Evolutionary conservation across 2,888 invertebrate species (phyloP).

Genomic region (Monopis laevigella): DNA sequence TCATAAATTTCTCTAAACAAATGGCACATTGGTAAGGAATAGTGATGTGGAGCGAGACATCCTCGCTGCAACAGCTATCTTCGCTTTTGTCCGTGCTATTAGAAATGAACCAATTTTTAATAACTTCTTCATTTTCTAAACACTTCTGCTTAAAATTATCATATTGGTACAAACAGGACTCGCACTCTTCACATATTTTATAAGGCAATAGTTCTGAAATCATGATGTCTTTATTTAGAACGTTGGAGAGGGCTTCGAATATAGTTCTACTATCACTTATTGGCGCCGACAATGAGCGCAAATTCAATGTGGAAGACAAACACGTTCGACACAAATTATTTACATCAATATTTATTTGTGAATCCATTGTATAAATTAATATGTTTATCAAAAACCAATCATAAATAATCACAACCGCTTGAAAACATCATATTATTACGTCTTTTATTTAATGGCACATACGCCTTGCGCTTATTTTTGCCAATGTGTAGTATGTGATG

Average conservation of each 20-base stretch:
- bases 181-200: constrained; percentile 45
- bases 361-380: constrained; percentile 1
- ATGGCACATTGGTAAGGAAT: constrained; percentile 21
- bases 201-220: constrained; percentile 28
- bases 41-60: neutral
- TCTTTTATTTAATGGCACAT: no score
- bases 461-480: no score
- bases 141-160: constrained; percentile 46
- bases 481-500: no score
- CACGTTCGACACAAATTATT: constrained; percentile 4
- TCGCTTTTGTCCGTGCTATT: neutral
- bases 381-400: neutral
- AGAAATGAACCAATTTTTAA: constrained; percentile 3
- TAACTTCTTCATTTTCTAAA: constrained; percentile 31
- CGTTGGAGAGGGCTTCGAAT: constrained; percentile 34
- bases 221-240: constrained; percentile 29
- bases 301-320: neutral
- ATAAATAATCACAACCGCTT: no score
- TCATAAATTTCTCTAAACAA: constrained; percentile 21
- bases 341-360: neutral
- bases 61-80: no score
- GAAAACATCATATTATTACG: no score
- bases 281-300: neutral
- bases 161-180: constrained; percentile 32
- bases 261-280: constrained; percentile 28